Evolutionary conservation across 2,113 vertebrate species (phyloP).

Genomic region (Mirounga angustirostris): DNA sequence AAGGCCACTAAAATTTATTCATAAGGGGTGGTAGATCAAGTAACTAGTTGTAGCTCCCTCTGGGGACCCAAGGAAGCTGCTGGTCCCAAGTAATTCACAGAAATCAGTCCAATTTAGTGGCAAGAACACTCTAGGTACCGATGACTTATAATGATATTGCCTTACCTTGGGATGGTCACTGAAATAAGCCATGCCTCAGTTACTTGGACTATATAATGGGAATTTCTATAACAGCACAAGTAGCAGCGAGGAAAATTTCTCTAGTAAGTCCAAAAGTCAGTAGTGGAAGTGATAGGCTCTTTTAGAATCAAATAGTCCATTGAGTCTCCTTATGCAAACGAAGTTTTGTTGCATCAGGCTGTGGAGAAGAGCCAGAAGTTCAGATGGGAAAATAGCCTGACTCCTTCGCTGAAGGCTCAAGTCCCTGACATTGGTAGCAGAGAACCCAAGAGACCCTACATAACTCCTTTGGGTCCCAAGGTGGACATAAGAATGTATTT

Average conservation of each 20-base stretch:
- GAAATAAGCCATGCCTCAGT: background rate
- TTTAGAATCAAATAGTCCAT: background rate
- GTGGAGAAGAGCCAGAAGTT: background rate
- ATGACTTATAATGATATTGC: background rate
- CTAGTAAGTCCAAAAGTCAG: background rate
- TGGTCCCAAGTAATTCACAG: background rate
- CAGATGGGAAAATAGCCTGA: background rate
- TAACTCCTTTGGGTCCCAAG: background rate
- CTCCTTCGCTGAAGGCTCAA: background rate
- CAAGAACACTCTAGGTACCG: background rate
- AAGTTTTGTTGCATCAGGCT: background rate
- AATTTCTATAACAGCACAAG: background rate
- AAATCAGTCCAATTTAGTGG: background rate
- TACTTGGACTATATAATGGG: background rate
- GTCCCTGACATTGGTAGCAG: background rate
- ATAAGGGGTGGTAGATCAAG: background rate
- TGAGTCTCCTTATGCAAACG: background rate
- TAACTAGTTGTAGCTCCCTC: background rate
- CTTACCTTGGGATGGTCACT: background rate
- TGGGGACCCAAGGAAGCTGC: background rate
- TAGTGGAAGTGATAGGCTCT: background rate
- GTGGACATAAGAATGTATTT: background rate
- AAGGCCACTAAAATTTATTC: background rate
- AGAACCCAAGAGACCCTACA: background rate
- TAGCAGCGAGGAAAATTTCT: background rate